phyloP scores from a whole-genome alignment of 2,888 invertebrate species.

The Melanophora roralis region DNA sequence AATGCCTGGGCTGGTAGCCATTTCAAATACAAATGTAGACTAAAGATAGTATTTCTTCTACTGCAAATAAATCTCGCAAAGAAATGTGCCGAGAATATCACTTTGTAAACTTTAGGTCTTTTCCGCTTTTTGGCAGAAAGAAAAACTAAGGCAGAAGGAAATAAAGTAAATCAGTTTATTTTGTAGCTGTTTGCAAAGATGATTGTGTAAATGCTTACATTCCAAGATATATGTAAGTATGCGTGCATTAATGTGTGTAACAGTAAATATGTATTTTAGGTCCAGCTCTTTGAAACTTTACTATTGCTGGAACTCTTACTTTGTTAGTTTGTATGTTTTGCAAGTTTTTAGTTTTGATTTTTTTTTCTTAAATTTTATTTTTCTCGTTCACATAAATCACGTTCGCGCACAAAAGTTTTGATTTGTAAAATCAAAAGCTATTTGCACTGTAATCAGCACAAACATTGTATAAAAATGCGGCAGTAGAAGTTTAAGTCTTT shows the following conservation, averaged over 20 bases:
- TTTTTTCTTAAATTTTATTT: no score
- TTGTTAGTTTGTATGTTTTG: slow-evolving; percentile 22
- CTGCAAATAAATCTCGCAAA: not conserved
- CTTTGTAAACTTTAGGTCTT: slow-evolving; percentile 56
- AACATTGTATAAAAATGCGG: slow-evolving; percentile 66
- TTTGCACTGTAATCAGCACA: slow-evolving; percentile 67
- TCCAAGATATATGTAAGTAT: not conserved
- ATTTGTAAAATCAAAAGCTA: slow-evolving; percentile 73
- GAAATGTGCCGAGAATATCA: slow-evolving; percentile 36
- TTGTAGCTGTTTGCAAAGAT: slow-evolving; percentile 17
- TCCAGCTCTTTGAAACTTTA: slow-evolving; percentile 52
- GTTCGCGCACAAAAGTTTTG: slow-evolving; percentile 75
- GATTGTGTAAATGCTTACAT: slow-evolving; percentile 7
- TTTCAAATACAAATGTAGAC: not conserved
- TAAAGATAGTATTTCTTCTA: not conserved
- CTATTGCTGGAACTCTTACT: slow-evolving; percentile 18
- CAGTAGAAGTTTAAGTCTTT: slow-evolving; percentile 30
- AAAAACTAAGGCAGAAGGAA: not conserved
- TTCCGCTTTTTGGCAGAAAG: slow-evolving; percentile 18
- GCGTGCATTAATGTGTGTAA: not conserved
- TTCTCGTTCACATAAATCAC: slow-evolving; percentile 72
- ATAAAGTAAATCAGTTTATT: slow-evolving; percentile 54
- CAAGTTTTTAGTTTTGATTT: not conserved
- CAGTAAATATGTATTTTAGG: slow-evolving; percentile 11
- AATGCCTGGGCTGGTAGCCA: slow-evolving; percentile 23